Conservation (phyloP, 2,797 vertebrate species). For the Alfaro cultratus region DNA sequence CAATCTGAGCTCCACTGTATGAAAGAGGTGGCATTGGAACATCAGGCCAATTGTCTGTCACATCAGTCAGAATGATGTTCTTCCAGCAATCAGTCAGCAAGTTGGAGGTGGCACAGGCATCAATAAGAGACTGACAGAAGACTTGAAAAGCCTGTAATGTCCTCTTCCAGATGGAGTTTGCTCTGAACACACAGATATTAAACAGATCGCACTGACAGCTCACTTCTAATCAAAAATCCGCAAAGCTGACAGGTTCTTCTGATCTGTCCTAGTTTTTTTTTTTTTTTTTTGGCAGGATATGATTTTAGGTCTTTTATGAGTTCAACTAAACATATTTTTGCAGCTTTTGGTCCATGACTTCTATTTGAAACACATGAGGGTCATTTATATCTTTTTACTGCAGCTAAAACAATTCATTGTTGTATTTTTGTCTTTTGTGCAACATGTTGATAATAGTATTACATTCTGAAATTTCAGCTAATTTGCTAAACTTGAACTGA, state of each 20-base stretch:
- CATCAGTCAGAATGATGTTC: slow-evolving; percentile 78
- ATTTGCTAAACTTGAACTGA: background rate
- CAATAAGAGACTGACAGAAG: slow-evolving; percentile 77
- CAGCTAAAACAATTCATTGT: background rate
- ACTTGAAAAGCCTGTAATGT: slow-evolving; percentile 45
- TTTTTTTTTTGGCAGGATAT: slow-evolving; percentile 1
- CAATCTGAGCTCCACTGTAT: slow-evolving; percentile 38
- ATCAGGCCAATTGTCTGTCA: slow-evolving; percentile 72
- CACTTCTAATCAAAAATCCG: slow-evolving; percentile 9
- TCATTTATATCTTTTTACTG: background rate
- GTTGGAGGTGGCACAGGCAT: slow-evolving; percentile 64
- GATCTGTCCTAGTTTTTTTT: background rate
- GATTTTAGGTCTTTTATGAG: background rate
- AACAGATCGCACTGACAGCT: slow-evolving; percentile 20
- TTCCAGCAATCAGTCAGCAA: slow-evolving; percentile 75
- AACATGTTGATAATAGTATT: background rate
- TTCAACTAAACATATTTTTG: background rate
- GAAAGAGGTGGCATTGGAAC: slow-evolving; percentile 30
- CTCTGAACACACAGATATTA: slow-evolving; percentile 48
- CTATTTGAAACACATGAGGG: background rate
- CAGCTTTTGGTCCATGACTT: background rate
- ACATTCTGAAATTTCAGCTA: background rate
- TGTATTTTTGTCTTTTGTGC: background rate
- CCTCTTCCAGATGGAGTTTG: slow-evolving; percentile 51
- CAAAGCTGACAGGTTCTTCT: background rate